phyloP scores from a whole-genome alignment of 2,888 invertebrate species.

The Cactoblastis cactorum region DNA sequence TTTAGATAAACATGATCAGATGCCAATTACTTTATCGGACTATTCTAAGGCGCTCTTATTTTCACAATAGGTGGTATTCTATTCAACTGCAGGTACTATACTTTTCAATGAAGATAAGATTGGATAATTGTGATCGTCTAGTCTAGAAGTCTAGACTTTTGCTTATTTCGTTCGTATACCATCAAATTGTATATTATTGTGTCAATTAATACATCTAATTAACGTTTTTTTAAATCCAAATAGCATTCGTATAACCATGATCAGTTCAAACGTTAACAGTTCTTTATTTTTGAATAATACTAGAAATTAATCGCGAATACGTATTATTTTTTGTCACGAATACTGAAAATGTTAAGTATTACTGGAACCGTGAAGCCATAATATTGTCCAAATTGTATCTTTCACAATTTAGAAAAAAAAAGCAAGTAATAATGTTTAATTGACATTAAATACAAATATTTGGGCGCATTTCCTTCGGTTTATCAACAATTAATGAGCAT shows the following conservation, averaged over 20 bases:
- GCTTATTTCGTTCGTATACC: not conserved
- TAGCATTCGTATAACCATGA: too few relatives aligned
- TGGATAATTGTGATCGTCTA: not conserved
- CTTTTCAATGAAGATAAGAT: not conserved
- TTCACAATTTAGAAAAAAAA: not conserved
- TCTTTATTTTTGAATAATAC: too few relatives aligned
- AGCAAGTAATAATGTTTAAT: conserved; percentile 2
- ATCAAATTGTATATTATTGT: not conserved
- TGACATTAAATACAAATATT: conserved; percentile 11
- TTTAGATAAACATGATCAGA: too few relatives aligned
- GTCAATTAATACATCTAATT: too few relatives aligned
- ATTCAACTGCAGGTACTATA: not conserved
- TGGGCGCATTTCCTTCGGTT: conserved; percentile 6
- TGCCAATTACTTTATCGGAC: too few relatives aligned
- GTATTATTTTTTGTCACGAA: too few relatives aligned
- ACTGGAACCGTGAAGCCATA: too few relatives aligned
- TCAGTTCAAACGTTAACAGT: too few relatives aligned
- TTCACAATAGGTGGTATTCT: not conserved
- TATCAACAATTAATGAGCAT: conserved; percentile 13
- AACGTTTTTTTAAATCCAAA: too few relatives aligned
- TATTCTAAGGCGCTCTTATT: not conserved
- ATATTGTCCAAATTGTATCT: too few relatives aligned
- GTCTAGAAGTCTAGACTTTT: not conserved
- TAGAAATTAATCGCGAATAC: too few relatives aligned
- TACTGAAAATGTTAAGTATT: too few relatives aligned